Base-by-base conservation (phyloP, 2,113 vertebrate species). In the Piprites chloris region DNA sequence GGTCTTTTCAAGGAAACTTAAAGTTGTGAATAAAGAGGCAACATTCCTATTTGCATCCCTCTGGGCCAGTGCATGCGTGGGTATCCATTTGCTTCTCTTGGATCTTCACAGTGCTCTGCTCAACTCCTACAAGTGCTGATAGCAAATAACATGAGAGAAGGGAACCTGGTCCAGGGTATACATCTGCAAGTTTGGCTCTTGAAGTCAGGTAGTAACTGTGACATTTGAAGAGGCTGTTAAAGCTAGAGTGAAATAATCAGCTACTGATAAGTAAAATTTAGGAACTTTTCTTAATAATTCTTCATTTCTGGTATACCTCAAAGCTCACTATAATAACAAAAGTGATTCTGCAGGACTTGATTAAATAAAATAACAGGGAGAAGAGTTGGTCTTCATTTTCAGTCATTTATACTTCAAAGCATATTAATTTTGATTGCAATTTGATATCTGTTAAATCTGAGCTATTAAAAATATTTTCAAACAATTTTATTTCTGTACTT, bases 381-480 rank as follows among this genome's bases (percentile, higher is more conserved):
- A 62, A 73, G 62, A 78, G 5, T 30, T 67, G 26, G 26, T 90
- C 56, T 80, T 91, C 5, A 21, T 69, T 74, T 96, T 83, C 68
- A 49, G 47, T 74, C 35, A 52, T 80, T 44, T 84, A 0, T 88
- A 46, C 59, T 90, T 88, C 55, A 83, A 88, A 84, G 68, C 61
- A 23, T 67, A 55, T 74, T 92, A 75, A 92, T 95, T 94, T 90
- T 68, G 27, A 47, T 96, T 92, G 90, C 20, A 30, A 90, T 92
- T 65, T 68, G 28, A 22, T 81, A 72, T 49, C 78, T 76, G 22
- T 71, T 86, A 67, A 83, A 77, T 67, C 72, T 80, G 77, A 80
- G 37, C 28, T 65, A 32, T 76, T 80, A 75, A 85, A 90, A 89
- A 67, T 61, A 7, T 79, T 91, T 79, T 85, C 44, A 55, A 76